phyloP scores from a whole-genome alignment of 2,113 vertebrate species.

The Thunnus thynnus region DNA sequence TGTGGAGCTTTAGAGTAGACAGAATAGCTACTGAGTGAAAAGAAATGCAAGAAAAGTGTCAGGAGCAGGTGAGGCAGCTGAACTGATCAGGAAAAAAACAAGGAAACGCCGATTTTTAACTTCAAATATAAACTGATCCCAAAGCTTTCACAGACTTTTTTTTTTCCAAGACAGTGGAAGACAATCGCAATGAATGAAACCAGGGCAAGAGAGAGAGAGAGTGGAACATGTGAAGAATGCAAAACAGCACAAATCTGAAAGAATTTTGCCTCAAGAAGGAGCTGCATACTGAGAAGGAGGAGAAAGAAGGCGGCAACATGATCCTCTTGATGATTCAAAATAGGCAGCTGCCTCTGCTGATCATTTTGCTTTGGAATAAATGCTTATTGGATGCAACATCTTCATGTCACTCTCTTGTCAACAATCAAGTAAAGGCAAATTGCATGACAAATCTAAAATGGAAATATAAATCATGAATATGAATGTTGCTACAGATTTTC shows the following conservation, averaged over 20 bases:
- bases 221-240: background rate
- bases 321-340: background rate
- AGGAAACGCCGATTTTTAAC: constrained; percentile 14
- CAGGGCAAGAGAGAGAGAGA: background rate
- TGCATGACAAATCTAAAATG: too few relatives aligned
- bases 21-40: constrained; percentile 14
- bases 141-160: constrained; percentile 4
- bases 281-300: background rate
- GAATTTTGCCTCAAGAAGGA: background rate
- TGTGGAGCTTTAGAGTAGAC: constrained; percentile 10
- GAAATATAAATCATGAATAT: background rate
- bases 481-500: too few relatives aligned
- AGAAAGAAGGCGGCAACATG: background rate
- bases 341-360: too few relatives aligned
- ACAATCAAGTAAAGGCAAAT: background rate
- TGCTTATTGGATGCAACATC: too few relatives aligned
- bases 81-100: constrained; percentile 10
- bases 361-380: background rate
- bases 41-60: constrained; percentile 2
- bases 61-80: background rate
- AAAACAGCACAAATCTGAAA: constrained; percentile 2
- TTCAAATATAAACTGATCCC: constrained; percentile 11
- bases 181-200: background rate
- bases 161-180: background rate
- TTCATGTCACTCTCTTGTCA: background rate